A percentile compares a stretch with the other conserved stretches of the same genome.
phyloP scores from a whole-genome alignment of 2,888 invertebrate genomes.

The Eumerus sabulonum region DNA sequence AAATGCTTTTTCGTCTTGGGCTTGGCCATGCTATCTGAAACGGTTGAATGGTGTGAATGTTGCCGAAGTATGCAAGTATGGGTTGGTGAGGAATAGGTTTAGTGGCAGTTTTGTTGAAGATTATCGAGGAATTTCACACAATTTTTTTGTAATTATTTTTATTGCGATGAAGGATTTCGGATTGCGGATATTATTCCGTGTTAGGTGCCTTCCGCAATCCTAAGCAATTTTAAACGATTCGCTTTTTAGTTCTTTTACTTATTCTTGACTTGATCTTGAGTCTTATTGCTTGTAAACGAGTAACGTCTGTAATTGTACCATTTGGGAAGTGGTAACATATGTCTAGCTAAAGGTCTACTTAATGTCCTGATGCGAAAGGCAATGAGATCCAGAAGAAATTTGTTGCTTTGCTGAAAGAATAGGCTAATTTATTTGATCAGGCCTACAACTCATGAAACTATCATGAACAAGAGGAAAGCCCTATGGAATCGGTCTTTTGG shows the following conservation, averaged over 20 bases:
- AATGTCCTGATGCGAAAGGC: conserved; percentile 2
- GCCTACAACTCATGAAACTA: no score
- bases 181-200: conserved; percentile 33
- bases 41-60: conserved; percentile 44
- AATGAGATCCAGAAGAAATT: neutral
- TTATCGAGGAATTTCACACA: conserved; percentile 62
- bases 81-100: conserved; percentile 55
- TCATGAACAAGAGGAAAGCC: no score
- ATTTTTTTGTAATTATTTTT: conserved; percentile 63
- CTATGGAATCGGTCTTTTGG: no score
- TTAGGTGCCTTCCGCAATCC: conserved; percentile 29
- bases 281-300: conserved; percentile 1
- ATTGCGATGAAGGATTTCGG: conserved; percentile 39
- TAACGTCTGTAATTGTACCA: neutral
- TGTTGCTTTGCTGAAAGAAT: neutral
- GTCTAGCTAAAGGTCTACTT: neutral
- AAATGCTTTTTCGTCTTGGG: conserved; percentile 38
- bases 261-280: no score
- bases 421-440: no score
- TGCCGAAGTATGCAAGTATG: neutral
- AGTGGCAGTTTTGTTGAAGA: conserved; percentile 59
- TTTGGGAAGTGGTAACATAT: neutral
- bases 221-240: conserved; percentile 50
- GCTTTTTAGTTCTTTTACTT: conserved; percentile 6
- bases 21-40: conserved; percentile 13